A percentile compares a stretch with the other conserved stretches of the same genome.
Evolutionary conservation across 2,888 invertebrate species (phyloP).

Genomic region (Polietes domitor): DNA sequence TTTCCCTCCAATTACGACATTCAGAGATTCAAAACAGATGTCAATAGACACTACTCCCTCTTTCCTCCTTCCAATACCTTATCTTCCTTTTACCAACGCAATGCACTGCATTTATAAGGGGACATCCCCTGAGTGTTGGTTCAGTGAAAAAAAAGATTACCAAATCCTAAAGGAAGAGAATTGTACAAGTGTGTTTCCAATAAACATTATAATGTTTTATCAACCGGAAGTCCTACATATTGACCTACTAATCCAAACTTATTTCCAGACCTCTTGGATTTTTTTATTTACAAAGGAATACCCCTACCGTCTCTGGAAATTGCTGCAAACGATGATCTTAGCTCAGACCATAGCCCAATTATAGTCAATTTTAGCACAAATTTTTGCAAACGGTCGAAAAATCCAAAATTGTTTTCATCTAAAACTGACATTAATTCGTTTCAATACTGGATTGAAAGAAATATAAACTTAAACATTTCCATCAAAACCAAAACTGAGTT

Average conservation of each 20-base stretch:
- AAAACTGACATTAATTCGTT: not conserved
- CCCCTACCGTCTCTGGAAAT: not conserved
- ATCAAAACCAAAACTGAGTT: not conserved
- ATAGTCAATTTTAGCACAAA: not conserved
- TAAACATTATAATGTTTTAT: conserved; percentile 30
- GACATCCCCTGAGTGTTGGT: no score
- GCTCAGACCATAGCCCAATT: no score
- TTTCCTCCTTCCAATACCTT: no score
- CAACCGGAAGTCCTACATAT: conserved; percentile 51
- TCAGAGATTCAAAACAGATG: no score
- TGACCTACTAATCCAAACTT: conserved; percentile 26
- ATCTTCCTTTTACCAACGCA: no score
- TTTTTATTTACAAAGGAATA: not conserved
- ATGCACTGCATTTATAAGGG: no score
- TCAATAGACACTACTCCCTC: no score
- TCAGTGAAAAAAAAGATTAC: no score
- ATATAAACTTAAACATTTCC: not conserved
- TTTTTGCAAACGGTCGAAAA: not conserved
- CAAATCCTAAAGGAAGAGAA: conserved; percentile 53
- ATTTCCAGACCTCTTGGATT: not conserved
- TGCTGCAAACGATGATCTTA: not conserved
- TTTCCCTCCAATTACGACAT: no score
- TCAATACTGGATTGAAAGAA: not conserved
- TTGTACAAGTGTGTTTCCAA: conserved; percentile 32
- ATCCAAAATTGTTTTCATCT: not conserved